phyloP scores from a whole-genome alignment of 2,113 vertebrate species.

The Piaya cayana region DNA sequence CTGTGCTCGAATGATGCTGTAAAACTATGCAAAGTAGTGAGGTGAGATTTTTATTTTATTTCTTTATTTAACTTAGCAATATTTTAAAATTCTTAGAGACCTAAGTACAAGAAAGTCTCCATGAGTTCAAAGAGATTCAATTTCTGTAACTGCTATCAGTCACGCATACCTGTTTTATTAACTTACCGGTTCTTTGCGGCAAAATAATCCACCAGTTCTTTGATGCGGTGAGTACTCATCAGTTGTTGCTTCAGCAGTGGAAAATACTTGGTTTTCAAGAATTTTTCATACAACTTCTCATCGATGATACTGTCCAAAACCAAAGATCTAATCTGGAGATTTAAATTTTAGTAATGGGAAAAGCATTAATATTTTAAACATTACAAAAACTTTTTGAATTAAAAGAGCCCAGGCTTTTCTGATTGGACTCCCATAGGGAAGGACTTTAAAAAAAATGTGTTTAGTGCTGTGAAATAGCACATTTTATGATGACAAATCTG shows the following conservation, averaged over 20 bases:
- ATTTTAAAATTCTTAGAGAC: neutral
- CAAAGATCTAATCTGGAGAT: slow-evolving; percentile 80
- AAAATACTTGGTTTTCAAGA: slow-evolving; percentile 85
- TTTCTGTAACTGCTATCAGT: neutral
- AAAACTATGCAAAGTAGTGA: neutral
- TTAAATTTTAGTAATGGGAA: neutral
- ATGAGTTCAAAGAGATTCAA: neutral
- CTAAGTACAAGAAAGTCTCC: neutral
- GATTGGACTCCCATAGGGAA: neutral
- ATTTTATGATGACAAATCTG: neutral
- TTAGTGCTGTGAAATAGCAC: neutral
- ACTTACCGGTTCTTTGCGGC: slow-evolving; percentile 81
- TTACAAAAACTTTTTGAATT: neutral
- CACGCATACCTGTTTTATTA: neutral
- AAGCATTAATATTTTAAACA: neutral
- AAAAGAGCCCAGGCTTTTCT: neutral
- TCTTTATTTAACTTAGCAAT: neutral
- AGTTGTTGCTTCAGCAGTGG: slow-evolving; percentile 78
- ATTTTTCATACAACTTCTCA: slow-evolving; percentile 77
- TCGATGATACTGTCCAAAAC: slow-evolving; percentile 80
- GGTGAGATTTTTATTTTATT: neutral
- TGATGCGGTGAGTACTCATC: slow-evolving; percentile 71
- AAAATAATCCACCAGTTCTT: slow-evolving; percentile 83
- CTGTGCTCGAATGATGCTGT: neutral
- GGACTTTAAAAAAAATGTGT: too few species aligned